Conservation (phyloP, 2,113 vertebrate species). For the sheep (Ovis aries) region ARS-UI_Ramb_v3.0 NC_056065.1:38794001-38794500, state of each 20-base stretch:
- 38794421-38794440: constrained; percentile 16
- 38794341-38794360: constrained; percentile 11
- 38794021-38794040: background rate
- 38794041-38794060: background rate
- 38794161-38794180: background rate
- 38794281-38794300: background rate
- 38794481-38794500: background rate
- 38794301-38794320: background rate
- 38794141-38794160: background rate
- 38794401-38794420: background rate
- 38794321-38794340: background rate
- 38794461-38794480: background rate
- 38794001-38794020: background rate
- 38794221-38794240: background rate
- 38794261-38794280: background rate
- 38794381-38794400: constrained; percentile 37
- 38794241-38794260: background rate
- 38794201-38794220: background rate
- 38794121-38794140: background rate
- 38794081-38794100: background rate
- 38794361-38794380: constrained; percentile 35
- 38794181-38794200: background rate
- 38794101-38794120: background rate
- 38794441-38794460: background rate
- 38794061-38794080: background rate